phyloP scores from a whole-genome alignment of 2,797 vertebrate genomes.

The Melanogrammus aeglefinus region DNA sequence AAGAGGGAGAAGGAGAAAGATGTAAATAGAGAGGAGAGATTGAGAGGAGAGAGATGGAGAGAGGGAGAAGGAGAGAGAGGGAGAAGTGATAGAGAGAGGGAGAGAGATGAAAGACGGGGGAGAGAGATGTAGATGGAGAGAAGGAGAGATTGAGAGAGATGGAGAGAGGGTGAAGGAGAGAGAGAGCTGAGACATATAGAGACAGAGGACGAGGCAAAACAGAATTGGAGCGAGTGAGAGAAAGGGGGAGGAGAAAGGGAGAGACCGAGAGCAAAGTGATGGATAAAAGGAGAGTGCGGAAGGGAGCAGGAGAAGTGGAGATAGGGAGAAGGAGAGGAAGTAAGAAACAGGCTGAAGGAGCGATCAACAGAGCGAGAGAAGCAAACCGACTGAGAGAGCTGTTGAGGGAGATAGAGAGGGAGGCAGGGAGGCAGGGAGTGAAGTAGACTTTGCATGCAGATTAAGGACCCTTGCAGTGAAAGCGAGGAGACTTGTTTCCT shows the following conservation, averaged over 20 bases:
- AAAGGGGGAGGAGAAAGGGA: neutral
- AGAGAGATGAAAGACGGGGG: neutral
- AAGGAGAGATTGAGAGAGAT: neutral
- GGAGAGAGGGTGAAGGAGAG: neutral
- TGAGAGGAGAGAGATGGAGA: neutral
- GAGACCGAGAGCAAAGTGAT: neutral
- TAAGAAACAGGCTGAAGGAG: conserved; percentile 19
- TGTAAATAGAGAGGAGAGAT: neutral
- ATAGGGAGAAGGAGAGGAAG: neutral
- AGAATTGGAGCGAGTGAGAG: neutral
- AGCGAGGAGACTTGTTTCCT: conserved; percentile 39
- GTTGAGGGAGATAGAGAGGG: conserved; percentile 31
- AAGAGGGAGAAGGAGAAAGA: neutral
- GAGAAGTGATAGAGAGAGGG: neutral
- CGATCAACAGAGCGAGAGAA: neutral
- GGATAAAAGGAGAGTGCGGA: neutral
- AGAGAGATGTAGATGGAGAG: neutral
- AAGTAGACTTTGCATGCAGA: conserved; percentile 54
- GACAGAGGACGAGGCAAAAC: neutral
- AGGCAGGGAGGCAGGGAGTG: conserved; percentile 6
- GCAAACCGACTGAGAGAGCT: neutral
- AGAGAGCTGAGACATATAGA: neutral
- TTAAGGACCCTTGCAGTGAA: conserved; percentile 47
- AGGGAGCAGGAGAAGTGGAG: neutral
- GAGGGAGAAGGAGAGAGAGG: neutral